Percentiles rank a stretch among this genome's conserved stretches.
phyloP scores from a whole-genome alignment of 2,113 vertebrate species.

The Oncorhynchus tshawytscha region DNA sequence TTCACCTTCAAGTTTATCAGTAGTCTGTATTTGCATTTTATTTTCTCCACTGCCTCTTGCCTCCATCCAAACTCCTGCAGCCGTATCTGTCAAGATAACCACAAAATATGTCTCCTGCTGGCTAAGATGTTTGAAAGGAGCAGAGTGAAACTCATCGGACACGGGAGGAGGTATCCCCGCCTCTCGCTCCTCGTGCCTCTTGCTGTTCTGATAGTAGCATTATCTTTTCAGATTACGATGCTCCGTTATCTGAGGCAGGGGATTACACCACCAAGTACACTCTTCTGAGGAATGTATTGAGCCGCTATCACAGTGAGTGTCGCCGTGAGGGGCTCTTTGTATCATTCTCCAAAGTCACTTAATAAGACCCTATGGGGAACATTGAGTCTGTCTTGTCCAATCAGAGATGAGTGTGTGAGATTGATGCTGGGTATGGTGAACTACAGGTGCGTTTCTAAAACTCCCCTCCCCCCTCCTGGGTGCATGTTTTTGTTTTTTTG shows the following conservation, averaged over 20 bases:
- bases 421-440: no score
- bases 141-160: conserved; percentile 47
- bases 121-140: conserved; percentile 58
- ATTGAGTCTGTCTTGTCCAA: no score
- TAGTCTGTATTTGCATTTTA: conserved; percentile 14
- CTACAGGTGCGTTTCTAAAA: no score
- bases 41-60: conserved; percentile 25
- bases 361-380: background rate
- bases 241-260: conserved; percentile 87
- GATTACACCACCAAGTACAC: conserved; percentile 88
- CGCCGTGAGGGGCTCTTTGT: conserved; percentile 10
- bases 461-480: no score
- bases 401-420: no score
- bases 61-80: conserved; percentile 27
- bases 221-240: conserved; percentile 86
- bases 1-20: conserved; percentile 38
- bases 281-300: conserved; percentile 81
- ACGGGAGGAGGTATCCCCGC: conserved; percentile 34
- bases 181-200: conserved; percentile 38
- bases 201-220: conserved; percentile 63
- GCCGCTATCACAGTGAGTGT: conserved; percentile 75
- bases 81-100: conserved; percentile 50
- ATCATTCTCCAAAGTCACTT: conserved; percentile 2
- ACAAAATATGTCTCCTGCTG: conserved; percentile 48
- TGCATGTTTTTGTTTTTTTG: no score